Evolutionary conservation across 2,888 invertebrate genomes (phyloP).

Genomic region (Apamea epomidion): DNA sequence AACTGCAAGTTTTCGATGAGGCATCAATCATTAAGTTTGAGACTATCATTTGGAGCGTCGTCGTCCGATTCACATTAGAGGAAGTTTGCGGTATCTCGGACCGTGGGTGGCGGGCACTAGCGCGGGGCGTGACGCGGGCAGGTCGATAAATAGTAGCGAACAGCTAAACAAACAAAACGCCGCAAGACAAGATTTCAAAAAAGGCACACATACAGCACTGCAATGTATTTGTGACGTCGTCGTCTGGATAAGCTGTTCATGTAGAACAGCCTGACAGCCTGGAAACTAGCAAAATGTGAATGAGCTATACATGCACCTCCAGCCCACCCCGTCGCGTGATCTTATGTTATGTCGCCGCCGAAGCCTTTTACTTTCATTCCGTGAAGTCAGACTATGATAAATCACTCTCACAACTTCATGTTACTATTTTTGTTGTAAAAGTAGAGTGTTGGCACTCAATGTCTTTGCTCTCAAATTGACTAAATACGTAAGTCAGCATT

Average conservation of each 20-base stretch:
- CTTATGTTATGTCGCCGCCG: not conserved
- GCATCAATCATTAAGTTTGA: slow-evolving; percentile 9
- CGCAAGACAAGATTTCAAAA: not conserved
- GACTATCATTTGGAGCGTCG: not conserved
- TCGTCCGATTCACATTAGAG: not conserved
- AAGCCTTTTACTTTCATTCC: not conserved
- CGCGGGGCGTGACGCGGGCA: not conserved
- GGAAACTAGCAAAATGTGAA: not conserved
- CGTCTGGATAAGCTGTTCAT: not conserved
- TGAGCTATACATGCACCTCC: too few species aligned
- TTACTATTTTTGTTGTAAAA: slow-evolving; percentile 16
- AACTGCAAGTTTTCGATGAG: not conserved
- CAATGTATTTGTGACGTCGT: not conserved
- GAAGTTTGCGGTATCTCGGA: not conserved
- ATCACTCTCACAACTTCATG: not conserved
- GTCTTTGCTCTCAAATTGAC: slow-evolving; percentile 16
- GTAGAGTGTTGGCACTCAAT: not conserved
- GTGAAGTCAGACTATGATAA: not conserved
- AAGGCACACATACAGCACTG: not conserved
- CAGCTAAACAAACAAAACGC: slow-evolving; percentile 17
- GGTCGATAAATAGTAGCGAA: slow-evolving; percentile 39
- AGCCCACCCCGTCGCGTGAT: not conserved
- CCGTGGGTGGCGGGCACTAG: not conserved
- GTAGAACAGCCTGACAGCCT: not conserved
- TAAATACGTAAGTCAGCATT: slow-evolving; percentile 14